Evolutionary conservation across 2,113 vertebrate species (phyloP).

Genomic region (Proteles cristata): DNA sequence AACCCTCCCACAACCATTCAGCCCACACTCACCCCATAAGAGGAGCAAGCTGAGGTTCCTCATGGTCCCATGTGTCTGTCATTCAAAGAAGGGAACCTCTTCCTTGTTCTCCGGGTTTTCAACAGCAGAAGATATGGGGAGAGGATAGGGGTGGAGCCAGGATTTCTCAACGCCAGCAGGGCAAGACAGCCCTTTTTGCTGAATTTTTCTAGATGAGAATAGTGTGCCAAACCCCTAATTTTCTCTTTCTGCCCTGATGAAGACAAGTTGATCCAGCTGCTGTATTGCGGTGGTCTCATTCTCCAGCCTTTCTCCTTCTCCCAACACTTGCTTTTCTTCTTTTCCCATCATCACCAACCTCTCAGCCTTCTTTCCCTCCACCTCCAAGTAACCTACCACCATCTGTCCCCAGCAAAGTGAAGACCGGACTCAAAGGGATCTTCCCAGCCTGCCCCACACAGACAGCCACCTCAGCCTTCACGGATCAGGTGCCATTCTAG

Average conservation of each 20-base stretch:
- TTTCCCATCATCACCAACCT: too few relatives aligned
- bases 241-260: neutral
- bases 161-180: neutral
- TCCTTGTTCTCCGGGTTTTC: neutral
- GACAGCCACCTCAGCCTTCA: accelerated
- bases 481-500: accelerated
- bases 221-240: neutral
- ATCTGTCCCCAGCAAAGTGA: neutral
- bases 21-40: constrained; percentile 61
- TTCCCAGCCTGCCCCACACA: neutral
- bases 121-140: too few relatives aligned
- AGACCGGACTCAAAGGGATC: too few relatives aligned
- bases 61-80: neutral
- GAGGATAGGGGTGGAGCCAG: neutral
- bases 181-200: neutral
- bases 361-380: neutral
- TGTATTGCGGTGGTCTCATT: accelerated
- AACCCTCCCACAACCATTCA: neutral
- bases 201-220: neutral
- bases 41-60: constrained; percentile 35
- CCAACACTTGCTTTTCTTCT: neutral
- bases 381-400: neutral
- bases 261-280: neutral
- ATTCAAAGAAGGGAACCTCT: neutral
- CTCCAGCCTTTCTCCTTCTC: neutral